These are phyloP conservation scores for Hylomyscus alleni DNA, from an alignment of 2,797 vertebrate genomes.

Conservation along the genomic window DNA sequence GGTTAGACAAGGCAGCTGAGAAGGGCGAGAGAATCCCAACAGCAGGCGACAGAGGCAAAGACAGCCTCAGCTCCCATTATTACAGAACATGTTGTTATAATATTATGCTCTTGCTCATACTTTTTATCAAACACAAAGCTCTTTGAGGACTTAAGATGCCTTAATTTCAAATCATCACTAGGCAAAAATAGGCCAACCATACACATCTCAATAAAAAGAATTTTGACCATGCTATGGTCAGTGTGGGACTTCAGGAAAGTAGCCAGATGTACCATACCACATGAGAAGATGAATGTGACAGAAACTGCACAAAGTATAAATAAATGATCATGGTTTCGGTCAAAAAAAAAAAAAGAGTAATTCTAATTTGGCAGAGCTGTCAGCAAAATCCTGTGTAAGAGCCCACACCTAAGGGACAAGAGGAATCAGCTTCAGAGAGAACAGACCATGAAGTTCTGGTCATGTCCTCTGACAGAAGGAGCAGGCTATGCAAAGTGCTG, in stretches of 20 bases:
- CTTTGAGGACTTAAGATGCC: neutral
- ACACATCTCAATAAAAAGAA: conserved; percentile 32
- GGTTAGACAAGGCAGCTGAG: neutral
- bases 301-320: neutral
- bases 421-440: neutral
- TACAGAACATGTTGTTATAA: neutral
- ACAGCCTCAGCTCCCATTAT: neutral
- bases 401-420: neutral
- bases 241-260: conserved; percentile 11
- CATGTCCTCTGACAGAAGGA: neutral
- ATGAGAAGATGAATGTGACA: neutral
- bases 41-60: neutral
- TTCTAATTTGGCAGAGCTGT: neutral
- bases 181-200: conserved; percentile 6
- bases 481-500: neutral
- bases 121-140: neutral
- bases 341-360: neutral
- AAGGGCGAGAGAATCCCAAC: neutral
- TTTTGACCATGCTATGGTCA: neutral
- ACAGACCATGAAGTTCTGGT: neutral
- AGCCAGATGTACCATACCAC: neutral
- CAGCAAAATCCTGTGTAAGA: conserved; percentile 13
- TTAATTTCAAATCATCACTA: conserved; percentile 20
- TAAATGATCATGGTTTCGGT: neutral
- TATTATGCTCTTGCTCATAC: neutral